Evolutionary conservation across 2,113 vertebrate genomes (phyloP), one percentile per base, ranked within the genome.

Genomic region (Pelecanus crispus): DNA sequence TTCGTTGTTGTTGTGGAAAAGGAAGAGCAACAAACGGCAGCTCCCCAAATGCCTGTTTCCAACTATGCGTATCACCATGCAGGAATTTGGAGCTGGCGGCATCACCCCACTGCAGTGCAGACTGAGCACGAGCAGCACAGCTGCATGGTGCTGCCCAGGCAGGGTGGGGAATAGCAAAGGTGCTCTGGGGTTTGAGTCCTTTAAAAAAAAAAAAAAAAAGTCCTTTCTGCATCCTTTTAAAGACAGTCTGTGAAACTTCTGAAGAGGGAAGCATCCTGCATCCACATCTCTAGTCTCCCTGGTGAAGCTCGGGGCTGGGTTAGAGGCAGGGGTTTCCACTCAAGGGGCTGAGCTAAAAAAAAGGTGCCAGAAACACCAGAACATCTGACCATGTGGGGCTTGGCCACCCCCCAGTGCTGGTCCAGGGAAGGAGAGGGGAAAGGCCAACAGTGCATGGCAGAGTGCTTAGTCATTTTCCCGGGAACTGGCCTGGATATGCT

Each of bases 401-500:
- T 4, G 2, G 20, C 7, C n/a, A 36, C 11, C 15, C 26, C 50
- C 4, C 13, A 9, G 10, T 13, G 21, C 45, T 8, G 24, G 55
- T 61, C 38, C 61, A 63, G 47, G 42, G 63, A 77, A 90, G 24
- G 55, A 74, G 13, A 84, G 52, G 29, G 21, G 13, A 81, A 92
- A 78, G 47, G 80, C 61, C 0, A 26, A 24, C 14, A 21, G 47
- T 38, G 34, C 47, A 0, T 71, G 47, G 65, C 61, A 81, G 34
- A 79, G 34, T 40, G 36, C 80, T 93, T 83, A 93, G 88, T 91
- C 77, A 89, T 92, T 84, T 94, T 96, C 88, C 26, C 15, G 79
- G 80, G 92, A 94, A 93, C 44, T 68, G 77, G 40, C 44, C 65
- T 52, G 47, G 18, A 10, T 81, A 5, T 71, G 29, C 81, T 71